Percentiles rank a stretch among this genome's conserved stretches.
Evolutionary conservation across 2,888 invertebrate species (phyloP).

Genomic region (Exocentrus adspersus): DNA sequence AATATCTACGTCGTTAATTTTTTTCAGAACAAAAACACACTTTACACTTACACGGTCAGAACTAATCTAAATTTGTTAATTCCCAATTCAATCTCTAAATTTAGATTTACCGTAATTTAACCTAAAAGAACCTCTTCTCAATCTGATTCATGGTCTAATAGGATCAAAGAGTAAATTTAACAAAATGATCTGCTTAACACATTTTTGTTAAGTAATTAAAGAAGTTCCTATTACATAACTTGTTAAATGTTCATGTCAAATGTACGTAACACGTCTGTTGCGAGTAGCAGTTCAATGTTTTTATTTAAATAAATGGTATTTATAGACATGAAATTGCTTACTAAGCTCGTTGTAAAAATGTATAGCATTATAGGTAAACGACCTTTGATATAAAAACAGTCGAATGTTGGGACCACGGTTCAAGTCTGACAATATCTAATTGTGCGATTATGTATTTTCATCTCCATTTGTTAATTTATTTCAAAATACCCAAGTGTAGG

Average conservation of each 20-base stretch:
- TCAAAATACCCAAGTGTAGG: background rate
- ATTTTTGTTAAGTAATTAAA: background rate
- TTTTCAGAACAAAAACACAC: background rate
- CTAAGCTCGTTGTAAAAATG: background rate
- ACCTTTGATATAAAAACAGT: slow-evolving; percentile 1
- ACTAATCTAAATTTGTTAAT: background rate
- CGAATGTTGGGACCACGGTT: background rate
- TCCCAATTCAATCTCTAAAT: background rate
- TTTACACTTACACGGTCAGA: background rate
- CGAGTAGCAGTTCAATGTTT: background rate
- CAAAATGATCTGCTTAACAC: background rate
- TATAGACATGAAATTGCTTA: background rate
- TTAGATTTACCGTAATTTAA: slow-evolving; percentile 1
- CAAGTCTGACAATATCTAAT: slow-evolving; percentile 3
- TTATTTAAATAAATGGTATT: slow-evolving; percentile 1
- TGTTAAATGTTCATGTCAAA: background rate
- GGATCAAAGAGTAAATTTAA: background rate
- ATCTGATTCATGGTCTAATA: slow-evolving; percentile 1
- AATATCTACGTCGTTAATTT: background rate
- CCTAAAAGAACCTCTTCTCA: background rate
- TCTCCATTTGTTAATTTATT: background rate
- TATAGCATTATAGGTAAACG: slow-evolving; percentile 1
- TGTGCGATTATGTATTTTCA: background rate
- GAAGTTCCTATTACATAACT: background rate
- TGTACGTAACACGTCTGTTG: background rate